Evolutionary conservation across 2,888 invertebrate species (phyloP).

Genomic region (Palloptera scutellata): DNA sequence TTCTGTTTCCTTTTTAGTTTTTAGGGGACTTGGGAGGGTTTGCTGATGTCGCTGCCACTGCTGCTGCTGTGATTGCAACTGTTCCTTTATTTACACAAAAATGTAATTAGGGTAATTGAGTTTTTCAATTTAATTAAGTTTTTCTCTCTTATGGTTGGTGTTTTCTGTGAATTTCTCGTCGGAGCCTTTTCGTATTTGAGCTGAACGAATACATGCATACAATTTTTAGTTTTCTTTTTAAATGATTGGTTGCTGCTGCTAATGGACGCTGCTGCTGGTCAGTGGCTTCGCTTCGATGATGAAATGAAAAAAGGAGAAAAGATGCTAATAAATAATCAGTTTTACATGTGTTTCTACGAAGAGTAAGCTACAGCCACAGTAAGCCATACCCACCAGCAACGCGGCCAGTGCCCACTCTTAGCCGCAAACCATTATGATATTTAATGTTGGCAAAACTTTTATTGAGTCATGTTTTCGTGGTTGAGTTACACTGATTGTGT

Average conservation of each 20-base stretch:
- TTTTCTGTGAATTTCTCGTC: background rate
- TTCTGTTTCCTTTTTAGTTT: constrained; percentile 14
- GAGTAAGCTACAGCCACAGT: too few species aligned
- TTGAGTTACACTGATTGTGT: too few species aligned
- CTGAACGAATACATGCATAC: background rate
- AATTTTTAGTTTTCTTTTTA: constrained; percentile 8
- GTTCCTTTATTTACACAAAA: constrained; percentile 19
- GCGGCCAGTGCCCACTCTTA: too few species aligned
- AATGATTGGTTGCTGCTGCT: constrained; percentile 20
- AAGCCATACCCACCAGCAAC: too few species aligned
- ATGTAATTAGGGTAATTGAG: constrained; percentile 45
- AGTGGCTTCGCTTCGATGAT: too few species aligned
- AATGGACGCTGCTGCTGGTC: constrained; percentile 5
- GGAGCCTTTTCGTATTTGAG: too few species aligned
- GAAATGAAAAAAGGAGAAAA: too few species aligned
- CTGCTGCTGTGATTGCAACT: background rate
- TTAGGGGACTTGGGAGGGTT: background rate
- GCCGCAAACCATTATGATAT: too few species aligned
- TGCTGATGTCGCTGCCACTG: background rate
- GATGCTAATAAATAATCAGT: too few species aligned
- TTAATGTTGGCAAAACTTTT: too few species aligned
- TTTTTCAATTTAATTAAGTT: constrained; percentile 44
- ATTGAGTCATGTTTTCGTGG: too few species aligned
- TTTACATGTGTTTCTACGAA: too few species aligned
- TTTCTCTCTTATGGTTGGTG: constrained; percentile 4